Conservation (phyloP, 1,140 invertebrate genomes). For the Euborellia annulipes region DNA sequence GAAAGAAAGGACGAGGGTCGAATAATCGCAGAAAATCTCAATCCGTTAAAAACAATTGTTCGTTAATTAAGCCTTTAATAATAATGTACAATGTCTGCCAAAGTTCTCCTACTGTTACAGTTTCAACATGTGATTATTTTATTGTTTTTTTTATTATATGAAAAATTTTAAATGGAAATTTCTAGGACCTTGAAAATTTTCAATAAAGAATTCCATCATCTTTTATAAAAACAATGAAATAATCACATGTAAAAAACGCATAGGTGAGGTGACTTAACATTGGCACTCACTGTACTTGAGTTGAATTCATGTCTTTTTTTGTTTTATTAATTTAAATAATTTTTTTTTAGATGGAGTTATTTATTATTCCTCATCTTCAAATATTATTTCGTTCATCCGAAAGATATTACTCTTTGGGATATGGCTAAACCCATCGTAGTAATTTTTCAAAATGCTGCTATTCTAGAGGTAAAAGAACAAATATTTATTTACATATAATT, state of each 20-base stretch:
- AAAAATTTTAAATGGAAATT: background rate
- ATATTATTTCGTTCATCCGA: slow-evolving; percentile 32
- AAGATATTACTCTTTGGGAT: slow-evolving; percentile 42
- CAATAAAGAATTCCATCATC: background rate
- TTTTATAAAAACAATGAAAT: background rate
- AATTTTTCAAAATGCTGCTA: slow-evolving; percentile 79
- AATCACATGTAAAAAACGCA: slow-evolving; percentile 6
- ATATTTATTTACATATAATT: too few species aligned
- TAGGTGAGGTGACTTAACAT: background rate
- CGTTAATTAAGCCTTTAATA: too few species aligned
- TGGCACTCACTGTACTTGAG: background rate
- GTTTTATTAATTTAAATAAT: too few species aligned
- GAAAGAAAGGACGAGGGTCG: too few species aligned
- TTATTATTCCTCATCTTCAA: slow-evolving; percentile 43
- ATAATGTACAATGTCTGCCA: too few species aligned
- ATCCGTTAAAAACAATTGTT: too few species aligned
- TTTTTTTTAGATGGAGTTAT: slow-evolving; percentile 51
- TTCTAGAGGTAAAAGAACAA: slow-evolving; percentile 56
- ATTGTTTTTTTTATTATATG: too few species aligned
- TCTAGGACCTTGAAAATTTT: background rate
- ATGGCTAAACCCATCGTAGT: slow-evolving; percentile 48
- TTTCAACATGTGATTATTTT: too few species aligned
- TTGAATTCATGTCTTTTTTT: slow-evolving; percentile 12
- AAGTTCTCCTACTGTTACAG: too few species aligned
- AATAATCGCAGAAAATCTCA: too few species aligned